Base-by-base conservation (phyloP, 2,797 vertebrate species). In the Manis pentadactyla region DNA sequence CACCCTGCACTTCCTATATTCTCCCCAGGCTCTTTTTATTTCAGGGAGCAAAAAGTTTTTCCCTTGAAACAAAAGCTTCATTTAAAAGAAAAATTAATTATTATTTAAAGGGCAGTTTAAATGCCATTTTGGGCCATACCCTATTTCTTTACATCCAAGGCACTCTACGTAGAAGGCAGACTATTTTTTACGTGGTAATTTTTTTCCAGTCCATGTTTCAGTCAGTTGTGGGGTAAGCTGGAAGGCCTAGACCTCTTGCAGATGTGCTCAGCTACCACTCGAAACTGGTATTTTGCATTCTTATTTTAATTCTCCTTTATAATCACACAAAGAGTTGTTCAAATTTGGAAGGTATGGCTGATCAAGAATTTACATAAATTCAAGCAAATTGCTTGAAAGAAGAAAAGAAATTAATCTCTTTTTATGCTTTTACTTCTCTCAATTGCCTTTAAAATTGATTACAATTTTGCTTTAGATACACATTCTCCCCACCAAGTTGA, bases 71-170 rank as follows among this genome's bases (percentile, higher is more conserved):
- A 94, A 94, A 96, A 97, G 64, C 34, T 93, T 95, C 81, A 92
- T 96, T 96, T 95, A 95, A 90, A 68, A 59, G n/a, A 75, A 95
- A 59, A 94, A 51, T 90, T 96, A 86, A 93, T 90, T 85, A 90
- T 92, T 89, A 95, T 81, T 96, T 97, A 97, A 96, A 85, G 34
- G 13, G 23, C 3, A 82, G 31, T 69, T 83, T 61, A 97, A 97
- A 94, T 94, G 19, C 12, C 57, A 83, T 74, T 95, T 97, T 63
- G 90, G 93, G 79, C 59, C 49, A 37, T 77, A 86, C 18, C 23
- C 42, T 87, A 37, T 90, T 96, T 92, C 57, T 71, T 87, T 68
- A 73, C 23, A 8, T 75, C 49, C 68, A 69, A 46, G 7, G 19
- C 29, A 86, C 34, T 90, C 59, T 49, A n/a, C 39, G 51, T 55